Conservation (phyloP, 1,140 invertebrate species). For the Drosophila nikananu region DNA sequence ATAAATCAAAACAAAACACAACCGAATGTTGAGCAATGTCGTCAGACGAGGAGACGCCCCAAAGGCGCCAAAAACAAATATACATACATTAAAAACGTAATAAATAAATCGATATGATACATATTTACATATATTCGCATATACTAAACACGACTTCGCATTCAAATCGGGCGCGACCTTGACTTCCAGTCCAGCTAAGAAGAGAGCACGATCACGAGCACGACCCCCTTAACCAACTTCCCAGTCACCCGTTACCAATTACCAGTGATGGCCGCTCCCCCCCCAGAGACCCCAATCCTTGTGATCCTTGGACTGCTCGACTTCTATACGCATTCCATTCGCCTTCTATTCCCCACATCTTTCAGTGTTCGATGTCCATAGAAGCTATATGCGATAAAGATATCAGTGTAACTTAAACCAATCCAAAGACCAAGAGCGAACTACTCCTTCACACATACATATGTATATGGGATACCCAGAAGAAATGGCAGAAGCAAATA, state of each 20-base stretch:
- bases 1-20: slow-evolving; percentile 68
- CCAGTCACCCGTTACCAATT: neutral
- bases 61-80: slow-evolving; percentile 36
- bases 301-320: slow-evolving; percentile 26
- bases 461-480: slow-evolving; percentile 38
- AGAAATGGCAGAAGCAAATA: slow-evolving; percentile 12
- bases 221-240: neutral
- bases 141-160: slow-evolving; percentile 44
- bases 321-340: slow-evolving; percentile 21
- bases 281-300: slow-evolving; percentile 4
- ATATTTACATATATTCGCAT: slow-evolving; percentile 65
- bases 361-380: slow-evolving; percentile 53
- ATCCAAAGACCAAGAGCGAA: slow-evolving; percentile 54
- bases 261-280: slow-evolving; percentile 12
- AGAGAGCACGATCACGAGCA: neutral
- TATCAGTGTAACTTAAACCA: slow-evolving; percentile 56
- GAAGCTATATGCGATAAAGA: slow-evolving; percentile 48
- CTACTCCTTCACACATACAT: slow-evolving; percentile 49
- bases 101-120: slow-evolving; percentile 64
- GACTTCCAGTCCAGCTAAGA: slow-evolving; percentile 47
- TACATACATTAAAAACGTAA: slow-evolving; percentile 57
- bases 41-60: slow-evolving; percentile 26
- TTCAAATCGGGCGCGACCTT: slow-evolving; percentile 51
- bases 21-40: slow-evolving; percentile 54
- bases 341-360: slow-evolving; percentile 15